Base-by-base conservation (phyloP, 2,113 vertebrate genomes). In the Notothenia coriiceps region DNA sequence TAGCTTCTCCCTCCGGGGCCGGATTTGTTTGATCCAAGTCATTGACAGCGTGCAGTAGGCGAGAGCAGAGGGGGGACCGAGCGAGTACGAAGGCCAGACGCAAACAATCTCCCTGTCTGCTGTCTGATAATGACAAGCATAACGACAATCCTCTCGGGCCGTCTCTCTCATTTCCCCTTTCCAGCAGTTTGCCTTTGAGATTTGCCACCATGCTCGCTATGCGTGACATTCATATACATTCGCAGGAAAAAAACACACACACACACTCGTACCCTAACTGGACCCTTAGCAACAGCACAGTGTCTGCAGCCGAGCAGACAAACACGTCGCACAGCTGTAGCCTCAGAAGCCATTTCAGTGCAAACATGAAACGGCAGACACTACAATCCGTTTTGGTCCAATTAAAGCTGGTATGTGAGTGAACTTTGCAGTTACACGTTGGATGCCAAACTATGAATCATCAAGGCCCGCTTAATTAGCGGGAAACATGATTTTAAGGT, bases 401-500 rank as follows among this genome's bases (percentile, higher is more conserved):
- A 94, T 95, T 94, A 93, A 86, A 90, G 73, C 62, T 59, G 65
- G 79, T 86, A 52, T 79, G 66, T 74, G 67, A 79, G 61, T 88
- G 69, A 93, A 88, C 88, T 92, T 85, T 86, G 83, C 79, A 29
- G 69, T 76, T 79, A 84, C 84, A 87, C 77, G 50, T 68, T 70
- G 72, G 70, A 82, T 82, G 88, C 82, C 83, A 89, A 57, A 77
- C 60, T 82, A 56, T 85, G 80, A 88, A 86, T 90, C 73, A 86
- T 87, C 70, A 85, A 84, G 79, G 69, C 69, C 59, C 49, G 63
- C 76, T 85, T 92, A 93, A 94, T 95, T 94, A 95, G 86, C 74
- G 10, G 64, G 70, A 68, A 85, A 79, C 73, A 66, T 62, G 70
- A 83, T 88, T 90, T 87, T 84, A 74, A 86, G 82, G 75, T 86